These are phyloP conservation scores for Chirona hameri DNA, from an alignment of 2,888 invertebrate genomes.

Conservation along the genomic window DNA sequence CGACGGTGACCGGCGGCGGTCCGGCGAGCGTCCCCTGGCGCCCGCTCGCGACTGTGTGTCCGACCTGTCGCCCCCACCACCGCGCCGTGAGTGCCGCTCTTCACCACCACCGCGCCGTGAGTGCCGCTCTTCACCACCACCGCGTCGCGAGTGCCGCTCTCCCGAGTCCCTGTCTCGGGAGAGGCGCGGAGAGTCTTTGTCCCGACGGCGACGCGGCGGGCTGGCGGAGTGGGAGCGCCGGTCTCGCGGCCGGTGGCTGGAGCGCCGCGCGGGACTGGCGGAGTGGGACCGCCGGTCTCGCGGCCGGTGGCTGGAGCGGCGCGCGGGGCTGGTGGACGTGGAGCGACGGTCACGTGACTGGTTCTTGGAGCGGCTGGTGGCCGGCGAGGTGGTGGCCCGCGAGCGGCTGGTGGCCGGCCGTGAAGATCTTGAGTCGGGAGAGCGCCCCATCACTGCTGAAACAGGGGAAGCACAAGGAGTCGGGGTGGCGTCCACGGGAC, in stretches of 20 bases:
- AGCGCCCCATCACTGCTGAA: conserved; percentile 43
- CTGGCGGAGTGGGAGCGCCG: neutral
- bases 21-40: neutral
- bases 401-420: neutral
- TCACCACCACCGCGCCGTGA: too few species aligned
- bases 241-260: too few species aligned
- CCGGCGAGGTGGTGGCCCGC: conserved; percentile 25
- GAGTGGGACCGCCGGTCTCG: too few species aligned
- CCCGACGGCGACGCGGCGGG: neutral
- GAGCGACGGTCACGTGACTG: conserved; percentile 4
- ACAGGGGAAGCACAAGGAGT: too few species aligned
- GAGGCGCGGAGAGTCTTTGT: neutral
- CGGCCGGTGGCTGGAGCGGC: conserved; percentile 4
- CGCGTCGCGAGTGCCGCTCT: neutral
- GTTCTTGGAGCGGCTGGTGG: neutral
- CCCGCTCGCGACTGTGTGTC: neutral
- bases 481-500: too few species aligned
- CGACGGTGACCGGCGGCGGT: neutral
- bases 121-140: too few species aligned
- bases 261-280: too few species aligned
- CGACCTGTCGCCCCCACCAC: neutral
- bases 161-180: neutral
- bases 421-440: conserved; percentile 33
- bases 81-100: too few species aligned
- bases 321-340: conserved; percentile 22